Evolutionary conservation across 2,113 vertebrate genomes (phyloP).

Genomic region (Xenotilapia leptura): DNA sequence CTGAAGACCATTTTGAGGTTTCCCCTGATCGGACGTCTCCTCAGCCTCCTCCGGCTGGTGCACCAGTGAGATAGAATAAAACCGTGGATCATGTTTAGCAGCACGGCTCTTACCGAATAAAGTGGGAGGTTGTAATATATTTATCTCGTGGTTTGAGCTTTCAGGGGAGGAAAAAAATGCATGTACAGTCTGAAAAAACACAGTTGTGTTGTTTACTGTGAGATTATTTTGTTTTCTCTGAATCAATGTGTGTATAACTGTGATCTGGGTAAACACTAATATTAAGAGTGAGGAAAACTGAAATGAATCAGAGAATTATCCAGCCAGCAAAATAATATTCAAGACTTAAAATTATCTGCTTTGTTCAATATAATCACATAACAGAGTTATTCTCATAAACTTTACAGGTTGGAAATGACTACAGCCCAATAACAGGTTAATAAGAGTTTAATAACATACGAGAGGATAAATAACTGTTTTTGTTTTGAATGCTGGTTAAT

Average conservation of each 20-base stretch:
- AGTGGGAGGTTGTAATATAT: background rate
- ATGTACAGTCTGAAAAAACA: background rate
- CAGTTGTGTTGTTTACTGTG: background rate
- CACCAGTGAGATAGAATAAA: constrained; percentile 2
- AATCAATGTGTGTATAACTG: background rate
- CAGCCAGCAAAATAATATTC: background rate
- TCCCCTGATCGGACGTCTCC: constrained; percentile 62
- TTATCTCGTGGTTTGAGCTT: background rate
- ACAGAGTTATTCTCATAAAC: background rate
- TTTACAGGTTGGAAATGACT: background rate
- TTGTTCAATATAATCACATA: background rate
- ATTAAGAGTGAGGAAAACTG: background rate
- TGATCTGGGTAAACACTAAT: constrained; percentile 29
- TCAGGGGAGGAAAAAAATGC: background rate
- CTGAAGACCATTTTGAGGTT: constrained; percentile 65
- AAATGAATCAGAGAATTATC: background rate
- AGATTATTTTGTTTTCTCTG: background rate
- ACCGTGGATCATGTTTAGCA: background rate
- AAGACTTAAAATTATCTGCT: background rate
- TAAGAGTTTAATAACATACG: background rate
- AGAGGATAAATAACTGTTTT: background rate
- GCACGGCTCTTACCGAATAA: background rate
- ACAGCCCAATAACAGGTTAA: background rate
- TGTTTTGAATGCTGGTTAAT: background rate
- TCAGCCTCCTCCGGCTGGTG: background rate